Conservation (phyloP, 2,888 invertebrate species). For the Nomada fucata region DNA sequence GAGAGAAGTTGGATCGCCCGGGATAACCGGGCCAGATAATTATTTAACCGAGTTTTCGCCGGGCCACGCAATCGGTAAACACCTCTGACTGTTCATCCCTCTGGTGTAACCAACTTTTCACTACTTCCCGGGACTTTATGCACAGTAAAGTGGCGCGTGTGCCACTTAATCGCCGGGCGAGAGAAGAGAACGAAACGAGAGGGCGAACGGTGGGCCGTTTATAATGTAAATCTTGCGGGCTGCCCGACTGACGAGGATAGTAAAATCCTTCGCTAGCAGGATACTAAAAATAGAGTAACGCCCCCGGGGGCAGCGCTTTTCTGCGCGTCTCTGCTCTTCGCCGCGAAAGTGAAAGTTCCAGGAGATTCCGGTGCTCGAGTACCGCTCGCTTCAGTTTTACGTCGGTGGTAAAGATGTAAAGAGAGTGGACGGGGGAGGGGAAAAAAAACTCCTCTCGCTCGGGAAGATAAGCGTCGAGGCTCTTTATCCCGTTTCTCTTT, state of each 20-base stretch:
- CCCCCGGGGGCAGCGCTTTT: conserved; percentile 7
- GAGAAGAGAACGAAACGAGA: background rate
- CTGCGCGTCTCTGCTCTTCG: conserved; percentile 5
- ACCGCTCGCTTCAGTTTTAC: conserved; percentile 14
- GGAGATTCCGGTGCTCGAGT: conserved; percentile 23
- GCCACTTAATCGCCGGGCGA: conserved; percentile 30
- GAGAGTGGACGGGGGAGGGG: background rate
- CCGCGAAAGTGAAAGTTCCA: conserved; percentile 55
- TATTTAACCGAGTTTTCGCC: conserved; percentile 2
- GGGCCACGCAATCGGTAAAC: conserved; percentile 14
- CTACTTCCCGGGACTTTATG: conserved; percentile 22
- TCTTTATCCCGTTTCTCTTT: conserved; percentile 30
- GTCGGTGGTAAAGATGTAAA: conserved; percentile 33
- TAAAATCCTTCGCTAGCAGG: conserved; percentile 37
- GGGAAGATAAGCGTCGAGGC: conserved; percentile 22
- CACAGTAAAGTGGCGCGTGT: background rate
- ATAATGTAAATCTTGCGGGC: conserved; percentile 41
- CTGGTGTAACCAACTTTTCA: conserved; percentile 23
- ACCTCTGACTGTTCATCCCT: conserved; percentile 1
- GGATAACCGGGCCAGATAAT: background rate
- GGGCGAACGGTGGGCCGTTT: background rate
- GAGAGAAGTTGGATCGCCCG: background rate
- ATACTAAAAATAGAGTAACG: conserved; percentile 35
- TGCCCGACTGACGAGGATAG: background rate
- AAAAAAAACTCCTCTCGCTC: background rate